Conservation (phyloP, 2,888 invertebrate species). For the Drosophila infuscata region DNA sequence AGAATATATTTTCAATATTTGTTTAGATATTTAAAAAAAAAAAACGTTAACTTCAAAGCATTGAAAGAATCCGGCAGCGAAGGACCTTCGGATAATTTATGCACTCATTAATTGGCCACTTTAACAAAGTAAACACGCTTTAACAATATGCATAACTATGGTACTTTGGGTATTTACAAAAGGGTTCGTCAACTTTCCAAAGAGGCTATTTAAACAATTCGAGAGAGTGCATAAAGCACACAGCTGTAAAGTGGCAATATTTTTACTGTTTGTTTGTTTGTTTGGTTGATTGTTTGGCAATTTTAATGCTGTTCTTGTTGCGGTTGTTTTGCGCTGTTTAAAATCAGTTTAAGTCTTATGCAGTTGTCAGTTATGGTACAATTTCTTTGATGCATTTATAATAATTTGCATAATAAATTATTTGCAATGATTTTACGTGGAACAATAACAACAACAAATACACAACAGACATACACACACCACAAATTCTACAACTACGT, state of each 20-base stretch:
- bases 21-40: background rate
- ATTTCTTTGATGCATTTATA: slow-evolving; percentile 76
- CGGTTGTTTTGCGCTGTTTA: slow-evolving; percentile 63
- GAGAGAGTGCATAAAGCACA: slow-evolving; percentile 42
- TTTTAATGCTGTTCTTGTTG: slow-evolving; percentile 62
- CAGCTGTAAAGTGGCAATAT: slow-evolving; percentile 23
- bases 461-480: slow-evolving; percentile 25
- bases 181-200: slow-evolving; percentile 69
- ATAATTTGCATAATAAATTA: slow-evolving; percentile 79
- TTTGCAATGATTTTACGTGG: slow-evolving; percentile 68
- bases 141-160: slow-evolving; percentile 49
- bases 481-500: slow-evolving; percentile 24
- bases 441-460: slow-evolving; percentile 38
- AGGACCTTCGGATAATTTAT: slow-evolving; percentile 47
- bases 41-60: background rate
- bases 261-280: slow-evolving; percentile 33
- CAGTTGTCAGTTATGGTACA: slow-evolving; percentile 68
- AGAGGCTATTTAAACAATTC: slow-evolving; percentile 67
- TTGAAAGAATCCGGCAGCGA: slow-evolving; percentile 5
- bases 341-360: slow-evolving; percentile 73
- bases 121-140: slow-evolving; percentile 66
- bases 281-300: slow-evolving; percentile 53
- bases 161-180: slow-evolving; percentile 3
- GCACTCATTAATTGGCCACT: slow-evolving; percentile 66
- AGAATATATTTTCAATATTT: background rate